Percentiles rank a stretch among this genome's conserved stretches.
phyloP scores from a whole-genome alignment of 2,888 invertebrate genomes.

The Cyclophora punctaria region DNA sequence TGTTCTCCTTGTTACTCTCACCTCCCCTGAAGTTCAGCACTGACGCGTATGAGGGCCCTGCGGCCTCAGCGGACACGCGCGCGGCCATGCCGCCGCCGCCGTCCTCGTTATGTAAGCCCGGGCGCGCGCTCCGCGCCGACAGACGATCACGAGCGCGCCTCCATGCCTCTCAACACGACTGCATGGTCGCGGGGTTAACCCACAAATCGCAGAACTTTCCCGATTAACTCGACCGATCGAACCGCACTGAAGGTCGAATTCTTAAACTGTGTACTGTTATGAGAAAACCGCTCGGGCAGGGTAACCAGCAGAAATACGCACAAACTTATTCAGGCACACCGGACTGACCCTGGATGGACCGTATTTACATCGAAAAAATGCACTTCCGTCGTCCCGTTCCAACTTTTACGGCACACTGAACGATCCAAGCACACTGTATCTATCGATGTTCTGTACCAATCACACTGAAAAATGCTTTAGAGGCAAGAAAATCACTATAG shows the following conservation, averaged over 20 bases:
- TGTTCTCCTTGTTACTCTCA: slow-evolving; percentile 78
- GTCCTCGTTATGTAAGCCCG: slow-evolving; percentile 70
- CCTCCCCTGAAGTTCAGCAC: slow-evolving; percentile 78
- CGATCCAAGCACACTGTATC: slow-evolving; percentile 49
- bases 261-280: slow-evolving; percentile 40
- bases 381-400: slow-evolving; percentile 65
- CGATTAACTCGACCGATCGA: slow-evolving; percentile 44
- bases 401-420: slow-evolving; percentile 54
- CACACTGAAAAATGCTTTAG: slow-evolving; percentile 47
- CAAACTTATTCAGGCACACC: slow-evolving; percentile 61
- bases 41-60: slow-evolving; percentile 82
- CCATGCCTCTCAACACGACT: slow-evolving; percentile 69
- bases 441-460: slow-evolving; percentile 43
- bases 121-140: slow-evolving; percentile 75
- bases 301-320: slow-evolving; percentile 49
- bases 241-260: slow-evolving; percentile 52
- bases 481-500: slow-evolving; percentile 57
- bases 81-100: slow-evolving; percentile 74
- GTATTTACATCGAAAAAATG: slow-evolving; percentile 74
- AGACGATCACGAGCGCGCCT: slow-evolving; percentile 74
- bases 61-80: slow-evolving; percentile 68
- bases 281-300: slow-evolving; percentile 35
- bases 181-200: slow-evolving; percentile 67
- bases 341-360: slow-evolving; percentile 67
- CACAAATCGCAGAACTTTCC: slow-evolving; percentile 48